Evolutionary conservation across 2,113 vertebrate genomes (phyloP).

Genomic region (Oxygymnocypris stewartii): DNA sequence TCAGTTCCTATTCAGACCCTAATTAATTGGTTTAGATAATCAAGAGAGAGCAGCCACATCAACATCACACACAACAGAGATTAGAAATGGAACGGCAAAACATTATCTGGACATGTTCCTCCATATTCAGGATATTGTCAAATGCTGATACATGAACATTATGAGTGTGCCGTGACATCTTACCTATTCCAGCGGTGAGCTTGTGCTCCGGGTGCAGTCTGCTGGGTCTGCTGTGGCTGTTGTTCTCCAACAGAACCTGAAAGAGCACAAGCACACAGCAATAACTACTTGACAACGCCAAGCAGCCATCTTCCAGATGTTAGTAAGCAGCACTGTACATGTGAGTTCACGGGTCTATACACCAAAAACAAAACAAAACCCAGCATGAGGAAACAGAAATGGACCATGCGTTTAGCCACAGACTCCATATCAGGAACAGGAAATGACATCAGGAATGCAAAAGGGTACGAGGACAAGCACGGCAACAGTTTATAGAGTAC

Average conservation of each 20-base stretch:
- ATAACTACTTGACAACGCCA: background rate
- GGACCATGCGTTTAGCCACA: constrained; percentile 85
- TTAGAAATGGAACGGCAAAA: constrained; percentile 48
- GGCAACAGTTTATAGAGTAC: constrained; percentile 65
- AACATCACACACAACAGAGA: constrained; percentile 52
- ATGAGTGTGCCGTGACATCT: constrained; percentile 55
- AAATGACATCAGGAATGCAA: constrained; percentile 73
- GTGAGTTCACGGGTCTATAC: constrained; percentile 80
- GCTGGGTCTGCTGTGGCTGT: constrained; percentile 76
- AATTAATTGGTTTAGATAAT: constrained; percentile 55
- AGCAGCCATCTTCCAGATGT: constrained; percentile 79
- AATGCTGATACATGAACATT: background rate
- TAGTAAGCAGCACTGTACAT: constrained; percentile 88
- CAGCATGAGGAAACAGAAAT: constrained; percentile 55
- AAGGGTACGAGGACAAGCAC: constrained; percentile 68
- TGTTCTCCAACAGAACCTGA: constrained; percentile 85
- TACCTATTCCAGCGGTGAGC: constrained; percentile 82
- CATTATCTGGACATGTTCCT: constrained; percentile 29
- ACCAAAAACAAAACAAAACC: constrained; percentile 39
- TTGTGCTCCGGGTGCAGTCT: constrained; percentile 85
- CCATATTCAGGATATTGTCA: background rate
- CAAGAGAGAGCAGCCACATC: constrained; percentile 51
- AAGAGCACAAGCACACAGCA: constrained; percentile 40
- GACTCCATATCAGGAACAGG: constrained; percentile 71
- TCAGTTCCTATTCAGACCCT: constrained; percentile 52